phyloP scores from a whole-genome alignment of 2,797 vertebrate genomes.

The Sebastes diploproa region DNA sequence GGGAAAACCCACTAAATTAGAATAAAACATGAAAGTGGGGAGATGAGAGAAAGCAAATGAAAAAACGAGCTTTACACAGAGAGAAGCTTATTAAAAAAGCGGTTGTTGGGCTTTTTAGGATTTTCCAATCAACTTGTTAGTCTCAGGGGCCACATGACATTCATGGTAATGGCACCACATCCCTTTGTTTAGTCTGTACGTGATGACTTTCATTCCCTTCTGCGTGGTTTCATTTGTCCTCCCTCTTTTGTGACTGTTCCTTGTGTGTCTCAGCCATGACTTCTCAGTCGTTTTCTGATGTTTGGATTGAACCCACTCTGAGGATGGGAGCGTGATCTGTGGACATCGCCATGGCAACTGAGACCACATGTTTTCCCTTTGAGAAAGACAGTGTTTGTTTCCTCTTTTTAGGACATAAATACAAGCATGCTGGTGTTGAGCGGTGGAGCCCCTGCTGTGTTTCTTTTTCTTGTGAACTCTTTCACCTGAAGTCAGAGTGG shows the following conservation, averaged over 20 bases:
- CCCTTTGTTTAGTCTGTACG: slow-evolving; percentile 1
- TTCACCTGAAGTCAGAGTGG: slow-evolving; percentile 11
- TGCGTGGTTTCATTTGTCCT: slow-evolving; percentile 34
- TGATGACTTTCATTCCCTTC: slow-evolving; percentile 21
- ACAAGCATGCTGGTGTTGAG: neutral
- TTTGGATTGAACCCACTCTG: slow-evolving; percentile 30
- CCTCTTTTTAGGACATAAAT: neutral
- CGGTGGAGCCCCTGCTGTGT: neutral
- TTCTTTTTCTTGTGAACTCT: neutral
- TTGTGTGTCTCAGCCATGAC: neutral
- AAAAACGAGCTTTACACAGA: neutral
- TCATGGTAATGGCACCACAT: neutral
- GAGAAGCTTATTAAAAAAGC: slow-evolving; percentile 8
- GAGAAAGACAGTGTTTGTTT: slow-evolving; percentile 7
- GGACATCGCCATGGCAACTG: slow-evolving; percentile 54
- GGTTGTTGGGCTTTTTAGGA: neutral
- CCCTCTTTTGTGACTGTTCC: slow-evolving; percentile 26
- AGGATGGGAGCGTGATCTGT: slow-evolving; percentile 29
- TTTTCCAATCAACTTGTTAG: slow-evolving; percentile 24
- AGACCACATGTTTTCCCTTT: slow-evolving; percentile 14
- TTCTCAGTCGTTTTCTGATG: slow-evolving; percentile 2
- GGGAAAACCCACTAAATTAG: neutral
- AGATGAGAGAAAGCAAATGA: neutral
- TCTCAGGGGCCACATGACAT: slow-evolving; percentile 32
- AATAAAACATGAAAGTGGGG: neutral